A percentile compares a stretch with the other conserved stretches of the same genome.
Conservation (phyloP, 2,113 vertebrate species). For the Candoia aspera region DNA sequence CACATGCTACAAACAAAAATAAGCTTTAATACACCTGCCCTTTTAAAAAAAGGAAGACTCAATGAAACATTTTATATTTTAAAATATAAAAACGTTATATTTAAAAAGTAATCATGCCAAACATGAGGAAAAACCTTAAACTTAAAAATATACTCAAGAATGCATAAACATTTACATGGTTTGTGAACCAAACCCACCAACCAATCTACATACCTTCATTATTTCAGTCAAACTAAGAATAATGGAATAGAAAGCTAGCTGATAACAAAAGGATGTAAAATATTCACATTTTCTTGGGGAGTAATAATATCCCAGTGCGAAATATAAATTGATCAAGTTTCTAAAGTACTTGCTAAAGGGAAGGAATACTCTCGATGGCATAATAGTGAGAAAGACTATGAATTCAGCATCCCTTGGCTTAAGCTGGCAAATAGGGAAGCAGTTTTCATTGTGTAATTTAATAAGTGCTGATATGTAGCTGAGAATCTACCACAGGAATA, state of each 20-base stretch:
- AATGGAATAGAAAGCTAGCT: neutral
- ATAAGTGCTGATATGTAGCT: neutral
- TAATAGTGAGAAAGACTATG: neutral
- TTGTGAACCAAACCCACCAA: neutral
- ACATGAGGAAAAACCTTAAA: neutral
- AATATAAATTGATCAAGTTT: neutral
- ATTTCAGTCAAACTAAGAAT: neutral
- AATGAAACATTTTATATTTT: neutral
- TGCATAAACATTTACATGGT: slow-evolving; percentile 2
- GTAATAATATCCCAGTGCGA: neutral
- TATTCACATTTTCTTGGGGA: neutral
- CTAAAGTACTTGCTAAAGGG: neutral
- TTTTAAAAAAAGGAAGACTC: neutral
- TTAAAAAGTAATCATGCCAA: neutral
- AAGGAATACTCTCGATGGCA: neutral
- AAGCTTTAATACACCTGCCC: neutral
- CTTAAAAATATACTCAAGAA: neutral
- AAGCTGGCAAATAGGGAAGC: neutral
- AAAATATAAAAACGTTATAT: neutral
- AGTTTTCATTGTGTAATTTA: neutral
- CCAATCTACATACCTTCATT: too few species aligned
- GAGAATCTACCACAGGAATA: neutral
- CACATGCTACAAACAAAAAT: neutral
- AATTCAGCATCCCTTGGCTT: neutral
- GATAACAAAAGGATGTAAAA: neutral